Evolutionary conservation across 2,888 invertebrate species (phyloP), one percentile per base, ranked within the genome.

Genomic region (Escarpia spicata): DNA sequence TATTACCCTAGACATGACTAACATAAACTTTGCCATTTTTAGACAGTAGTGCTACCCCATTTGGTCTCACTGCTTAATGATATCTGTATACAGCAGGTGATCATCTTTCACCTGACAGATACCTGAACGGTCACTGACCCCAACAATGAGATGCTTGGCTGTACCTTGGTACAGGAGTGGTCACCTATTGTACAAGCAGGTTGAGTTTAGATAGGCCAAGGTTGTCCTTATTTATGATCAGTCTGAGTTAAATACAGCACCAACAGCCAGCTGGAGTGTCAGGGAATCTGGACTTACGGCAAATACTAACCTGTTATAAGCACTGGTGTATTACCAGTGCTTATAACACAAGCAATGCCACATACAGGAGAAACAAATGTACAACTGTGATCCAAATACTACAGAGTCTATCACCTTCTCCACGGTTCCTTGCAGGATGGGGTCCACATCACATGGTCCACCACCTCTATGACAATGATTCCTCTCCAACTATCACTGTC

Each of bases 111-210:
- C 75, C 75, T 75, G 26, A 75, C 19, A n/a, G 19, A 26, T 26
- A 75, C 75, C 75, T 75, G 75, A 3, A 9, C 4, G 75, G 75
- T 75, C 19, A 75, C 0, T 75, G 75, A 75, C 26, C 75, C 26
- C 75, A 26, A 75, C 19, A n/a, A 4, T 26, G 75, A 75, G n/a
- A 75, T 26, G 26, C 12, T 9, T 52, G 52, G 52, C 52, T 75
- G 75, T n/a, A 26, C 75, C 75, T 75, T 75, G 75, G 75, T n/a
- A 75, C n/a, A 75, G 75, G 75, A 75, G 75, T 75, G 75, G 75
- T 75, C 75, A 75, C 19, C 75, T 75, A 75, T 75, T 75, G 52
- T 60, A 60, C 60, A 60, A 19, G 19, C 60, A 60, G 26, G 60
- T 75, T 15, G 75, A n/a, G 75, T 26, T 75, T 75, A 26, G 75